These are phyloP conservation scores for Sialis lutaria DNA, from an alignment of 2,888 invertebrate genomes.

Conservation along the genomic window DNA sequence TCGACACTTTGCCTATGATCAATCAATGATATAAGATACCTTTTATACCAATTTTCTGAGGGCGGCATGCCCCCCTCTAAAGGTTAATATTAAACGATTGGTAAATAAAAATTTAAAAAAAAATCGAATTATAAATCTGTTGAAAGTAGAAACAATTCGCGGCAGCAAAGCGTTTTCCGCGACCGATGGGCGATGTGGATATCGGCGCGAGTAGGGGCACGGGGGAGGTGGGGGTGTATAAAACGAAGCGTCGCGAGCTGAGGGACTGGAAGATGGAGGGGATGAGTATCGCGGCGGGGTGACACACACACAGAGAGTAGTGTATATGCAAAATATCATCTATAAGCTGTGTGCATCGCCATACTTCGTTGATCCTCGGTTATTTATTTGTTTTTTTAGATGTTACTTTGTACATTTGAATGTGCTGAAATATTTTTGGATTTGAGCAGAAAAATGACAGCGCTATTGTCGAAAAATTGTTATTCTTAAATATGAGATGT, in stretches of 20 bases:
- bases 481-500: not conserved
- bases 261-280: not conserved
- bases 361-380: constrained; percentile 1
- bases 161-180: no score
- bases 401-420: not conserved
- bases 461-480: not conserved
- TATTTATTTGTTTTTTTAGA: constrained; percentile 3
- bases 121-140: not conserved
- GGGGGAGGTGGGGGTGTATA: no score
- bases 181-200: no score
- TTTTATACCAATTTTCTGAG: no score
- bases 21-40: no score
- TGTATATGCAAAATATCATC: constrained; percentile 3
- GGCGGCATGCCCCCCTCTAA: no score
- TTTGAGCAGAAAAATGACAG: not conserved
- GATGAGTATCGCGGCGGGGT: not conserved
- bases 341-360: not conserved
- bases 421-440: not conserved
- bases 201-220: no score
- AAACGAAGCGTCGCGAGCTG: not conserved
- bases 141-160: not conserved
- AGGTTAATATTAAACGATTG: not conserved
- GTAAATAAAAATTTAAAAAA: not conserved
- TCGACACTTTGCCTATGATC: no score
- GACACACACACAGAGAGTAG: not conserved